Evolutionary conservation across 2,797 vertebrate genomes (phyloP).

Genomic region (Pyrocephalus nanus): DNA sequence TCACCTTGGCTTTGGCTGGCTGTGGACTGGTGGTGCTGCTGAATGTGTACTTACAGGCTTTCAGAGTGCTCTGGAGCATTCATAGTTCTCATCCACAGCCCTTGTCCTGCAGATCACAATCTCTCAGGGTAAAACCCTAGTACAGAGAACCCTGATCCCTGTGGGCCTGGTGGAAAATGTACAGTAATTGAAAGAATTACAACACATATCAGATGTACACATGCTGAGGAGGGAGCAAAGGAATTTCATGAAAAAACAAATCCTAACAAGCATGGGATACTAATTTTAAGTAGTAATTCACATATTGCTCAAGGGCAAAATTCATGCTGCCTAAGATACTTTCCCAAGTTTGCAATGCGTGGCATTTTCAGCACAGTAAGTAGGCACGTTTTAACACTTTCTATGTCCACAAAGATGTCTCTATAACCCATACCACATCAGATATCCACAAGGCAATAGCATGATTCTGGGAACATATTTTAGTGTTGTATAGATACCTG

Average conservation of each 20-base stretch:
- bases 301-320: neutral
- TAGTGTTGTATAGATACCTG: neutral
- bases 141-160: neutral
- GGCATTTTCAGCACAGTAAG: neutral
- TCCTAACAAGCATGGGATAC: neutral
- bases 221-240: neutral
- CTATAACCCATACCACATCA: neutral
- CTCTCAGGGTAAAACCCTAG: neutral
- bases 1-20: neutral
- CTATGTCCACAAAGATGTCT: neutral
- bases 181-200: neutral
- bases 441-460: neutral
- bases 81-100: neutral
- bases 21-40: neutral
- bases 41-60: neutral
- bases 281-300: conserved; percentile 20
- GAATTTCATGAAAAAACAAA: conserved; percentile 7
- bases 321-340: neutral
- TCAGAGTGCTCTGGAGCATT: neutral
- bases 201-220: neutral
- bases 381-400: neutral
- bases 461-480: neutral
- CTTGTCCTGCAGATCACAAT: neutral
- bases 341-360: neutral
- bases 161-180: neutral